These are phyloP conservation scores for Platycheirus rosarum DNA, from an alignment of 2,888 invertebrate species.

Conservation along the genomic window DNA sequence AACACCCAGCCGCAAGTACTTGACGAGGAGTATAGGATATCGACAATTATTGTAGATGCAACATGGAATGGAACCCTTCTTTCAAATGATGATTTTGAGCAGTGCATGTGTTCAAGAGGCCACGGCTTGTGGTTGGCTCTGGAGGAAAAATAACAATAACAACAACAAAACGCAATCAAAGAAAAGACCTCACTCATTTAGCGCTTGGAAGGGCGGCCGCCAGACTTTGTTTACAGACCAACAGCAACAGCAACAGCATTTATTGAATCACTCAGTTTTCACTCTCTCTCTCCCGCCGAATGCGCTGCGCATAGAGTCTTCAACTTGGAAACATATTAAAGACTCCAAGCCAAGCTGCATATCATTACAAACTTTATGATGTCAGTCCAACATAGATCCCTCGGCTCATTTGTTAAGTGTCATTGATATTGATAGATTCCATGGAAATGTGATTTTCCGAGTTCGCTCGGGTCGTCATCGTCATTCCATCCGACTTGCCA, in stretches of 20 bases:
- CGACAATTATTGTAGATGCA: constrained; percentile 30
- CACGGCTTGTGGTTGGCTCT: constrained; percentile 55
- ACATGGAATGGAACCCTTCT: constrained; percentile 66
- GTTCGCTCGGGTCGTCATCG: constrained; percentile 28
- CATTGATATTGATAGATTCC: constrained; percentile 68
- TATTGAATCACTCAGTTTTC: constrained; percentile 49
- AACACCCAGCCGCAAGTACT: constrained; percentile 61
- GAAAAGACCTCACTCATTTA: constrained; percentile 54
- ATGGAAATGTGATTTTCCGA: constrained; percentile 34
- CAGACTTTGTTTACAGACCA: constrained; percentile 52
- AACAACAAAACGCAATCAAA: too few relatives aligned
- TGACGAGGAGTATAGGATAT: constrained; percentile 62
- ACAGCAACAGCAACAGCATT: constrained; percentile 47
- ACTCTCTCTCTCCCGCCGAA: background rate
- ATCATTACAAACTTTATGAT: constrained; percentile 59
- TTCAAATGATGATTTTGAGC: constrained; percentile 41
- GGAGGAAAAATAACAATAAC: constrained; percentile 2
- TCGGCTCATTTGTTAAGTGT: constrained; percentile 49
- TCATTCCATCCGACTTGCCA: constrained; percentile 15
- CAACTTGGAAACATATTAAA: constrained; percentile 4
- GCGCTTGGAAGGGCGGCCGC: constrained; percentile 51
- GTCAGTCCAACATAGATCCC: constrained; percentile 44
- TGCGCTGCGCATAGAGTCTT: constrained; percentile 4
- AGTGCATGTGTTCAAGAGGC: constrained; percentile 68
- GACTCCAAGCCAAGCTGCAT: constrained; percentile 51